A percentile compares a stretch with the other conserved stretches of the same genome.
Conservation (phyloP, 2,113 vertebrate species). For the Epinephelus moara region DNA sequence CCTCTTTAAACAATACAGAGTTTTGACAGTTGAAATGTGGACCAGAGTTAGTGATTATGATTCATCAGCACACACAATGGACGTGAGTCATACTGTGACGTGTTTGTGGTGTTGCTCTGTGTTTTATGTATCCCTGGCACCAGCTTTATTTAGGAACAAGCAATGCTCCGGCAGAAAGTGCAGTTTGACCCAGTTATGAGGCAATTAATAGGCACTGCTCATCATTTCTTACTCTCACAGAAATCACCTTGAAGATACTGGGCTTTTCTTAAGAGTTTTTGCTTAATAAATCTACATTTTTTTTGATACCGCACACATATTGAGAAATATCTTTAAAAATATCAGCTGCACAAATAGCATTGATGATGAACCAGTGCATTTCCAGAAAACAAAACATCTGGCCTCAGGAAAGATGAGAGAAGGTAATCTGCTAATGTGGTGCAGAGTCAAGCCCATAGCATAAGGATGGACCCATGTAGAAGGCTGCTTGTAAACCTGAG, state of each 20-base stretch:
- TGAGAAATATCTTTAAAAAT: neutral
- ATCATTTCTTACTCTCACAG: slow-evolving; percentile 13
- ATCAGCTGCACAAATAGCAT: neutral
- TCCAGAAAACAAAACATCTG: neutral
- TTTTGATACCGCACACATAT: neutral
- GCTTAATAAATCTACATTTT: neutral
- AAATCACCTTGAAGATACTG: slow-evolving; percentile 10
- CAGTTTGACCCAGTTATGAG: slow-evolving; percentile 41
- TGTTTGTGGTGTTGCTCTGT: slow-evolving; percentile 30
- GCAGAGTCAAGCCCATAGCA: neutral
- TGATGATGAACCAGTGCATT: neutral
- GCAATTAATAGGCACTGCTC: slow-evolving; percentile 15
- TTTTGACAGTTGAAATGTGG: slow-evolving; percentile 46
- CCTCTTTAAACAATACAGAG: slow-evolving; percentile 22
- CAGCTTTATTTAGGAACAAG: slow-evolving; percentile 39
- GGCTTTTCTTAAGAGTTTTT: neutral
- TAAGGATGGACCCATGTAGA: neutral
- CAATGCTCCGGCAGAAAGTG: neutral
- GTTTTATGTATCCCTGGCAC: slow-evolving; percentile 39
- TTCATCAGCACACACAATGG: slow-evolving; percentile 51
- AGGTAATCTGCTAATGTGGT: neutral
- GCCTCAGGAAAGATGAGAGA: neutral
- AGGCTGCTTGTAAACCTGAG: neutral
- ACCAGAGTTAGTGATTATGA: slow-evolving; percentile 44
- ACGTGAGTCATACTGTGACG: slow-evolving; percentile 45